Conservation (phyloP, 1,140 invertebrate genomes). For the Aphaenogaster ashmeadi region DNA sequence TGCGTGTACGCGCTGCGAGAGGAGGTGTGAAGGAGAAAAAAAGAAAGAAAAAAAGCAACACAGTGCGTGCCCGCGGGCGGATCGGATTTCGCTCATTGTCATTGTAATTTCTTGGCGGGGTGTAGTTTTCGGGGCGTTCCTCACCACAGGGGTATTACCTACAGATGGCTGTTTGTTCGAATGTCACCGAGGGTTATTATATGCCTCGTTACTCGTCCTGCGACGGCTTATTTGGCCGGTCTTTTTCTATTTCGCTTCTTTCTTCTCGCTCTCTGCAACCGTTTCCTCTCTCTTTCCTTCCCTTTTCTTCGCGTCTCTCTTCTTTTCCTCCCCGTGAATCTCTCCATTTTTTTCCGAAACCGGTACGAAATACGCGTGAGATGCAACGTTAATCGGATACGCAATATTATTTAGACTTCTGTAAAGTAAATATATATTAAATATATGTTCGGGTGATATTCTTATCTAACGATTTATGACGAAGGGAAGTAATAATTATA, state of each 20-base stretch:
- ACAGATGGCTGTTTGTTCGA: slow-evolving; percentile 87
- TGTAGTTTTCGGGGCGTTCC: slow-evolving; percentile 86
- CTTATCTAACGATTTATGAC: neutral
- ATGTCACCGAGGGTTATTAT: slow-evolving; percentile 86
- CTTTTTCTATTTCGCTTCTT: slow-evolving; percentile 65
- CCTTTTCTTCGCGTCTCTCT: slow-evolving; percentile 29
- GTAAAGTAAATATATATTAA: neutral
- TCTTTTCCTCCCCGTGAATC: neutral
- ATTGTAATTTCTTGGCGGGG: slow-evolving; percentile 86
- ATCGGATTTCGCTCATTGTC: slow-evolving; percentile 86
- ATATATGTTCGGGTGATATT: neutral
- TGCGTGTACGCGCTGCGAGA: slow-evolving; percentile 53
- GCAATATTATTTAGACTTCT: slow-evolving; percentile 12
- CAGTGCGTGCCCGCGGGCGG: slow-evolving; percentile 83
- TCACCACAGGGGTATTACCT: slow-evolving; percentile 86
- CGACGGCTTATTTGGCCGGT: slow-evolving; percentile 80
- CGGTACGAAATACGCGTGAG: neutral
- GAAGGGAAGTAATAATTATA: neutral
- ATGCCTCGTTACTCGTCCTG: slow-evolving; percentile 84
- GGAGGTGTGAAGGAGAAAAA: slow-evolving; percentile 68
- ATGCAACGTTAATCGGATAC: neutral
- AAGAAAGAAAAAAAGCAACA: slow-evolving; percentile 63
- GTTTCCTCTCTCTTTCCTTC: slow-evolving; percentile 56
- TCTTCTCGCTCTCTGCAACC: slow-evolving; percentile 30
- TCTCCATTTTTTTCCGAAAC: neutral